Evolutionary conservation across 2,797 vertebrate species (phyloP).

Genomic region (Myotis daubentonii): DNA sequence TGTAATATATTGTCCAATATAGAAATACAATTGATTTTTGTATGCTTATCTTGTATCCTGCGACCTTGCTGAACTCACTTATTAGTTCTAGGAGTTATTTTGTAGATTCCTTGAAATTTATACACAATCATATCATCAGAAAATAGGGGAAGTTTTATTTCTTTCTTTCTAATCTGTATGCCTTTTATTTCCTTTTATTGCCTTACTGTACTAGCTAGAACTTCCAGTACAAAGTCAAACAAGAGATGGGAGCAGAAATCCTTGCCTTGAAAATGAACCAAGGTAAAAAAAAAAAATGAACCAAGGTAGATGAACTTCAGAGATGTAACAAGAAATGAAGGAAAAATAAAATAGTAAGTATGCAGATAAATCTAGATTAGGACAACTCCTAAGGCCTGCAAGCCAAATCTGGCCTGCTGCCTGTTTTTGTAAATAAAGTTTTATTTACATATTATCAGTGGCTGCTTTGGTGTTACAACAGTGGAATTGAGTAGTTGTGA

Average conservation of each 20-base stretch:
- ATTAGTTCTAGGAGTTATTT: conserved; percentile 48
- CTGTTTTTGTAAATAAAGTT: conserved; percentile 48
- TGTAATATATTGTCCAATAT: too few species aligned
- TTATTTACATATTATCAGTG: conserved; percentile 45
- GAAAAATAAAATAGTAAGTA: conserved; percentile 17
- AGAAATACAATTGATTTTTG: conserved; percentile 34
- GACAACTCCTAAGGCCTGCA: not conserved
- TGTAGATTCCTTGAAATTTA: not conserved
- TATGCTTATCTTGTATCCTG: conserved; percentile 22
- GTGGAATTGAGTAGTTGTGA: not conserved
- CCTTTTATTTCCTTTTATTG: conserved; percentile 9
- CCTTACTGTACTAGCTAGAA: not conserved
- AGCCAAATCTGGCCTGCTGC: conserved; percentile 14
- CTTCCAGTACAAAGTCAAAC: not conserved
- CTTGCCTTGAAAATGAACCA: conserved; percentile 36
- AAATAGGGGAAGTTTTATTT: conserved; percentile 15
- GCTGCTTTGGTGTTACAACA: not conserved
- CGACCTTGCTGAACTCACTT: not conserved
- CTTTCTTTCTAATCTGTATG: not conserved
- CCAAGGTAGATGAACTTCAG: not conserved
- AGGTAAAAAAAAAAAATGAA: conserved; percentile 28
- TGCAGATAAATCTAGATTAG: conserved; percentile 30
- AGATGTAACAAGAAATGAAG: conserved; percentile 18
- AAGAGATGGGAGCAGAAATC: not conserved
- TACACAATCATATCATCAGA: not conserved